These are phyloP conservation scores for Drosophila macrospina DNA, from an alignment of 2,888 invertebrate species.

Conservation along the genomic window DNA sequence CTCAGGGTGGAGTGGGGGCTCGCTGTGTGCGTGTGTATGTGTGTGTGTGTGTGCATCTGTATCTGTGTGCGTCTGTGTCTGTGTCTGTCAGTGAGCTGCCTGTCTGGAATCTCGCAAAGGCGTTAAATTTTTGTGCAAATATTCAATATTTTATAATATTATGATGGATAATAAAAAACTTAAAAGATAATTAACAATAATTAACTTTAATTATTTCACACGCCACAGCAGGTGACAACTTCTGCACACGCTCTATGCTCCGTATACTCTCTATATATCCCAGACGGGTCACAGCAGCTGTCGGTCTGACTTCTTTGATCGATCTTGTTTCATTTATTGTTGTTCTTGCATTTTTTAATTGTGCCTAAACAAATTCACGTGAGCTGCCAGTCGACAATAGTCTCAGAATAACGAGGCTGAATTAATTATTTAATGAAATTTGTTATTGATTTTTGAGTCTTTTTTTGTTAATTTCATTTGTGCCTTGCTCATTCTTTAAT, in stretches of 20 bases:
- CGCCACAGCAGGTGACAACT: conserved; percentile 11
- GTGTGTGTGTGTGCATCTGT: conserved; percentile 18
- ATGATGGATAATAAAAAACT: conserved; percentile 35
- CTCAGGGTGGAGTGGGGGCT: conserved; percentile 6
- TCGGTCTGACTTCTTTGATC: conserved; percentile 47
- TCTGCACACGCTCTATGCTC: neutral
- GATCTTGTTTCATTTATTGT: neutral
- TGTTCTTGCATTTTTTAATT: conserved; percentile 40
- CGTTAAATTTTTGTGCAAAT: conserved; percentile 67
- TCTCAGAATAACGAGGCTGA: conserved; percentile 56
- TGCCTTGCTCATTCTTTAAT: conserved; percentile 9
- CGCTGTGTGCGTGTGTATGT: conserved; percentile 8
- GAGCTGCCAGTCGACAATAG: conserved; percentile 51
- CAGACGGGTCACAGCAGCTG: conserved; percentile 18
- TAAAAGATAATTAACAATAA: conserved; percentile 57
- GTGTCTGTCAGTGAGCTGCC: conserved; percentile 14
- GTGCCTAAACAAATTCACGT: conserved; percentile 81
- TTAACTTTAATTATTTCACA: conserved; percentile 69
- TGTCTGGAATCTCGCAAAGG: conserved; percentile 32
- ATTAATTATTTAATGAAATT: conserved; percentile 64
- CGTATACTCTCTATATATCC: neutral
- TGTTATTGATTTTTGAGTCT: conserved; percentile 29
- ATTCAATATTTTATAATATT: conserved; percentile 48
- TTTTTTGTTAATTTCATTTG: too few species aligned
- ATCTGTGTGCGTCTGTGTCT: conserved; percentile 11